A percentile compares a stretch with the other conserved stretches of the same genome.
phyloP scores from a whole-genome alignment of 1,140 invertebrate genomes.

The Anagrus nilaparvatae region DNA sequence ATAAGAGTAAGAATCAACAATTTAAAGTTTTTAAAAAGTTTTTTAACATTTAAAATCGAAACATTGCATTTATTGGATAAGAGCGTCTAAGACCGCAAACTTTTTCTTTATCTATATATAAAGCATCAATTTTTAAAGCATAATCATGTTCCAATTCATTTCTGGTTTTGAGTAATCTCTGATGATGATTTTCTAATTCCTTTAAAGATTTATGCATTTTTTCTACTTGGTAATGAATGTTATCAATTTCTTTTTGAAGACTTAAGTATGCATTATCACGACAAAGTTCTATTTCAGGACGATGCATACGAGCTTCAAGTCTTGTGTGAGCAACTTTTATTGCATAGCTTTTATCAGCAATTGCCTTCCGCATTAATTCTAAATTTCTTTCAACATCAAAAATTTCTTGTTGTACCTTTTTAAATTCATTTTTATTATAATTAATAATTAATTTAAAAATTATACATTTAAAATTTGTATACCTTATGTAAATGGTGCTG shows the following conservation, averaged over 20 bases:
- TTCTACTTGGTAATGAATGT: constrained; percentile 76
- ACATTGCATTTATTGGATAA: constrained; percentile 75
- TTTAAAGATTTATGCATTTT: constrained; percentile 67
- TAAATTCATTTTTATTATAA: constrained; percentile 1
- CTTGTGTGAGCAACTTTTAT: constrained; percentile 74
- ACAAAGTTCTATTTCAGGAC: constrained; percentile 75
- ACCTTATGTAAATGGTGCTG: constrained; percentile 58
- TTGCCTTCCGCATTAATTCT: constrained; percentile 51
- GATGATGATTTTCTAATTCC: constrained; percentile 75
- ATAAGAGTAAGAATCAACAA: constrained; percentile 8
- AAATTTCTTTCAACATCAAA: constrained; percentile 55
- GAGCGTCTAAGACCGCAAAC: constrained; percentile 83
- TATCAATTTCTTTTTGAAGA: constrained; percentile 74
- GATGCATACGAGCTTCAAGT: constrained; percentile 52
- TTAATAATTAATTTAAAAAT: neutral
- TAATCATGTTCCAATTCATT: constrained; percentile 78
- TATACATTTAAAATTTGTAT: constrained; percentile 7
- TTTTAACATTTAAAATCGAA: constrained; percentile 52
- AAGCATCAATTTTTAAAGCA: constrained; percentile 76
- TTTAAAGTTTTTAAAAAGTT: constrained; percentile 9
- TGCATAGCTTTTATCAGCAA: constrained; percentile 63
- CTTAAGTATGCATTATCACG: constrained; percentile 74
- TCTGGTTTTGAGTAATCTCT: constrained; percentile 73
- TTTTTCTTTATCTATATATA: constrained; percentile 91
- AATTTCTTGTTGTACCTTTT: constrained; percentile 53